These are phyloP conservation scores for Bombylius discolor DNA, from an alignment of 2,888 invertebrate species.

Conservation along the genomic window DNA sequence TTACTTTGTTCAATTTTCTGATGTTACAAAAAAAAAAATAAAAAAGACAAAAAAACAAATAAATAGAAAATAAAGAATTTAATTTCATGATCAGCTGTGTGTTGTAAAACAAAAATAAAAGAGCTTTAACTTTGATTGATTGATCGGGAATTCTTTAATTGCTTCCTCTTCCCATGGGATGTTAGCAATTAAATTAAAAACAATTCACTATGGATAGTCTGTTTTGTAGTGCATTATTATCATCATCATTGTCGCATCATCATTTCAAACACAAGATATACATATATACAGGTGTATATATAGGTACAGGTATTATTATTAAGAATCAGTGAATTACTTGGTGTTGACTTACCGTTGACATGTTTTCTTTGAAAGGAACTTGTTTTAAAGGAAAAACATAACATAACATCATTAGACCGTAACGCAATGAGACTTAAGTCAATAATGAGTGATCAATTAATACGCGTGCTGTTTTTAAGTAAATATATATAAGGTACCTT, in stretches of 20 bases:
- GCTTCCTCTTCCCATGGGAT: slow-evolving; percentile 7
- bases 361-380: slow-evolving; percentile 1
- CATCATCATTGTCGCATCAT: no score
- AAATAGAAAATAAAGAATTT: no score
- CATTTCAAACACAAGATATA: no score
- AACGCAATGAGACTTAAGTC: background rate
- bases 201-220: background rate
- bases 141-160: slow-evolving; percentile 1
- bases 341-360: background rate
- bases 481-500: background rate
- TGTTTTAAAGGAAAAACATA: slow-evolving; percentile 5
- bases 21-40: no score
- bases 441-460: background rate
- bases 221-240: no score
- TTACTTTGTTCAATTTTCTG: no score
- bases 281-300: background rate
- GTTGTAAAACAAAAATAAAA: no score
- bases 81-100: background rate
- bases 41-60: no score
- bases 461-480: background rate
- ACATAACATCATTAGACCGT: background rate
- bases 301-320: background rate
- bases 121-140: slow-evolving; percentile 1
- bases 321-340: background rate
- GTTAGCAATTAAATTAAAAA: background rate